Conservation (phyloP, 2,113 vertebrate species). For the Ceyx melanurus region DNA sequence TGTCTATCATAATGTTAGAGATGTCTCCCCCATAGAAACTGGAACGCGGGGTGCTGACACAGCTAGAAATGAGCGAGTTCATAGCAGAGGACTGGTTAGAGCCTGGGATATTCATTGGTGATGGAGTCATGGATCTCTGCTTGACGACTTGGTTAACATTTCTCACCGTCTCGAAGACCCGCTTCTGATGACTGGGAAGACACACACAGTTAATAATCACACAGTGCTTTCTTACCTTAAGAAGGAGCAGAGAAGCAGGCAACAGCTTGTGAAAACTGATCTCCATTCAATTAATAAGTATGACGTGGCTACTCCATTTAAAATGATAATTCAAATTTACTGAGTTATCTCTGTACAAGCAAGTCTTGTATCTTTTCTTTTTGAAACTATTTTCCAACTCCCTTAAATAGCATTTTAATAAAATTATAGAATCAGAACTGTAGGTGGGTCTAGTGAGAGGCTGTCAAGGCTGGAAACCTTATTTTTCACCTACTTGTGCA, state of each 20-base stretch:
- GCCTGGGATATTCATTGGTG: constrained; percentile 96
- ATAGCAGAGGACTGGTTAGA: constrained; percentile 95
- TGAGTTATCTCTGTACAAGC: background rate
- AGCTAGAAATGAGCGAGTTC: constrained; percentile 91
- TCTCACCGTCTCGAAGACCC: constrained; percentile 93
- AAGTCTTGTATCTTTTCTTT: background rate
- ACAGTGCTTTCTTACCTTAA: background rate
- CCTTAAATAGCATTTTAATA: background rate
- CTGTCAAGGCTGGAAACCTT: background rate
- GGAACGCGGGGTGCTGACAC: constrained; percentile 89
- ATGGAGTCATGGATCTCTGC: constrained; percentile 87
- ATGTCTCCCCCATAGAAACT: constrained; percentile 89
- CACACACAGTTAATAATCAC: background rate
- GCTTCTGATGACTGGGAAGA: constrained; percentile 87
- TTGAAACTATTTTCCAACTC: background rate
- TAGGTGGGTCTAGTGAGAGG: background rate
- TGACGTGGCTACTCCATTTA: background rate
- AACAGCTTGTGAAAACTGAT: background rate
- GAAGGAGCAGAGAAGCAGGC: background rate
- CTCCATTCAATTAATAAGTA: background rate
- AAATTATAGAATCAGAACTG: background rate
- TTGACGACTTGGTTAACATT: constrained; percentile 93
- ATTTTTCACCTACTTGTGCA: background rate
- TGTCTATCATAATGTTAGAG: constrained; percentile 85
- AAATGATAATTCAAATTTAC: background rate